Evolutionary conservation across 2,113 vertebrate genomes (phyloP), one percentile per base, ranked within the genome.

Genomic region (Pholis gunnellus): DNA sequence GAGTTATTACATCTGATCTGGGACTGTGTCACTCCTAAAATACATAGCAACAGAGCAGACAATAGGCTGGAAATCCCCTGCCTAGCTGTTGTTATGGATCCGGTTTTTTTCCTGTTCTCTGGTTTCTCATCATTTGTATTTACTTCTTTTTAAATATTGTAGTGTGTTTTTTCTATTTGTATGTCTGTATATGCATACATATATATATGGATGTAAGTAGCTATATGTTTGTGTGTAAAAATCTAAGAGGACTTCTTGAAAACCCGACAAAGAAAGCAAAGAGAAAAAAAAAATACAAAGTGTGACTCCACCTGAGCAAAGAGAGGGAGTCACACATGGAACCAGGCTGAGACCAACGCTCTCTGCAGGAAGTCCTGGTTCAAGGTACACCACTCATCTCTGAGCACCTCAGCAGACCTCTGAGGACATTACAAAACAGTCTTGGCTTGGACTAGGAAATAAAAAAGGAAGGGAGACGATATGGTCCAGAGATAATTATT

Each of bases 401-500:
- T 86, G 89, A 92, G 88, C 69, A 85, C 82, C 86, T 93, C 84
- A 86, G 84, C 88, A 92, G 88, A 88, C 86, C 83, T 89, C 48
- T 82, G 60, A 79, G 74, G 9, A 77, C 68, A 84, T 73, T 87
- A 88, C 69, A 90, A 88, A 81, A 38, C 80, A 81, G 36, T 70
- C 25, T 78, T 48, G 52, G 78, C 81, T 42, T 14, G 54, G 50
- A 77, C 38, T 29, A 65, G 50, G 69, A 76, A 85, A 71, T 57
- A 31, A 31, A 31, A 31, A 31, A 31, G 31, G 31, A 31, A 10
- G 9, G 4, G 36, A n/a, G 61, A 42, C 10, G 29, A 59, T 61
- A 71, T 31, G 40, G 70, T n/a, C 64, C 27, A 50, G 31, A 31
- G 31, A 31, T 31, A 31, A 31, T 31, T 31, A 31, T 31, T 31